Evolutionary conservation across 2,888 invertebrate genomes (phyloP).

Genomic region (Choristoneura rosaceana): DNA sequence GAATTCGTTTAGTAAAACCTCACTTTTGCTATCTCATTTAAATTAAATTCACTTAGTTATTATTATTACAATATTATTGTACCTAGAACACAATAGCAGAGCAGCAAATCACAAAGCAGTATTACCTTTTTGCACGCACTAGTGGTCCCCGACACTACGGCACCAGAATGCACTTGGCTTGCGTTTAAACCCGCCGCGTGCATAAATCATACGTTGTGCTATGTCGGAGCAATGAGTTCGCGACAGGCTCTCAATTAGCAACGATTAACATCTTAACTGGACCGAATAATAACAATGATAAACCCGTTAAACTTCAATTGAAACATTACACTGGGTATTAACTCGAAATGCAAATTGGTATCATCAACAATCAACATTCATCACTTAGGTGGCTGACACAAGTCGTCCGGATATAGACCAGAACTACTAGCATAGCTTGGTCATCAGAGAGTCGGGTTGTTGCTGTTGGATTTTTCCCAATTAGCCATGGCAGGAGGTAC

Average conservation of each 20-base stretch:
- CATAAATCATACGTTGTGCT: slow-evolving; percentile 52
- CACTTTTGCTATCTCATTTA: no score
- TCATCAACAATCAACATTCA: slow-evolving; percentile 25
- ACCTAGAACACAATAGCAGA: neutral
- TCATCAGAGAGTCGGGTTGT: neutral
- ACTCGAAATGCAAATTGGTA: slow-evolving; percentile 68
- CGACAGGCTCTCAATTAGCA: slow-evolving; percentile 59
- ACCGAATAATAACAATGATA: slow-evolving; percentile 58
- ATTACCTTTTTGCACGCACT: slow-evolving; percentile 29
- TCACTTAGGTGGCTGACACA: slow-evolving; percentile 16
- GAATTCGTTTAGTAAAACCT: no score
- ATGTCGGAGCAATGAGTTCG: slow-evolving; percentile 48
- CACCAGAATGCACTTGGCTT: slow-evolving; percentile 33
- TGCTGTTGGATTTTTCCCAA: neutral
- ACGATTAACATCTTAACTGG: slow-evolving; percentile 59
- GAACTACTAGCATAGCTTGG: neutral
- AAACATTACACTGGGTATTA: slow-evolving; percentile 54
- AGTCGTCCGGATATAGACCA: slow-evolving; percentile 9
- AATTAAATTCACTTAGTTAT: no score
- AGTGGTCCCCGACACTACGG: slow-evolving; percentile 26
- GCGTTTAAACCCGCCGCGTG: slow-evolving; percentile 45
- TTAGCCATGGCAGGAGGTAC: neutral
- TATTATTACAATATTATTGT: no score
- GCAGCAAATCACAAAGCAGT: neutral
- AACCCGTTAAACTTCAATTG: slow-evolving; percentile 55